Percentiles rank a stretch among this genome's conserved stretches.
Evolutionary conservation across 2,797 vertebrate genomes (phyloP).

Genomic region (Otus scops): DNA sequence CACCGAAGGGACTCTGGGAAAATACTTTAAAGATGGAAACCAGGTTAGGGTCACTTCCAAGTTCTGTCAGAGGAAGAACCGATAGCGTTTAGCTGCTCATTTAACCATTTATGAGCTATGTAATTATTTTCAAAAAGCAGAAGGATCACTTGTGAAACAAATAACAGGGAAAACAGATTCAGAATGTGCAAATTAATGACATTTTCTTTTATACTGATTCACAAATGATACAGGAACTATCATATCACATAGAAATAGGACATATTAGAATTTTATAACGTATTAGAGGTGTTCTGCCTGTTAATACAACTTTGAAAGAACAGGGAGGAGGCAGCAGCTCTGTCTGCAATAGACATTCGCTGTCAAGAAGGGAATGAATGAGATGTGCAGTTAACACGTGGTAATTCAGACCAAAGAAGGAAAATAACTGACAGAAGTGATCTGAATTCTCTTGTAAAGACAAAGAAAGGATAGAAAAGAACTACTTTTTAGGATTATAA

Average conservation of each 20-base stretch:
- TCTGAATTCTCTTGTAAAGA: background rate
- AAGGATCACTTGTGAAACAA: background rate
- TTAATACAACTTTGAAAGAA: background rate
- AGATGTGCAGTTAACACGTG: background rate
- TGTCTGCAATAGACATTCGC: background rate
- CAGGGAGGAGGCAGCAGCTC: background rate
- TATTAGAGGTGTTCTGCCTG: background rate
- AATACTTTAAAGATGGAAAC: conserved; percentile 78
- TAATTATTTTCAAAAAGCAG: background rate
- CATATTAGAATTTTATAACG: background rate
- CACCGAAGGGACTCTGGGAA: conserved; percentile 96
- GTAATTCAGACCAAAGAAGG: background rate
- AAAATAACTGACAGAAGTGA: background rate
- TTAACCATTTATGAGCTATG: background rate
- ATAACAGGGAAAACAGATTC: background rate
- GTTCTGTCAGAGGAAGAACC: background rate
- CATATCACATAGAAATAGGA: background rate
- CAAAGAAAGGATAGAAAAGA: background rate
- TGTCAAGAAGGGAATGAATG: background rate
- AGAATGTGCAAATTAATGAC: background rate
- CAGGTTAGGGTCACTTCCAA: background rate
- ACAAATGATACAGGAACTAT: background rate
- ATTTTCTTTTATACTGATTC: background rate
- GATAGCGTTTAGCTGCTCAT: background rate
- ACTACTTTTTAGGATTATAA: background rate